phyloP scores from a whole-genome alignment of 2,888 invertebrate species.

The Adelognathus sp. region DNA sequence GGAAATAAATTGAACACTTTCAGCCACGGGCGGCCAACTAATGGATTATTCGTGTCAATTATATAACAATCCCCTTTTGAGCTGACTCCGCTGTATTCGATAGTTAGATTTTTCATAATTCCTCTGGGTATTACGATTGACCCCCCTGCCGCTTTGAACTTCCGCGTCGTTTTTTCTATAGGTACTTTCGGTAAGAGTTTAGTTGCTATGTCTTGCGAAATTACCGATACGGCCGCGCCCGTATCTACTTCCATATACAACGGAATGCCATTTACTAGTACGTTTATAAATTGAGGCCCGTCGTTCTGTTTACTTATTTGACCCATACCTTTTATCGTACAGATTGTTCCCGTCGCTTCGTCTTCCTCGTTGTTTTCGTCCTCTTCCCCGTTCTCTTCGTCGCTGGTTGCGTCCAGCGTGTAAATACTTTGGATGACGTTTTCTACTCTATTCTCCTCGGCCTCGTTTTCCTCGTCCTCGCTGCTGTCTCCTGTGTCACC shows the following conservation, averaged over 20 bases:
- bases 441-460: neutral
- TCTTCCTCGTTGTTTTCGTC: too few relatives aligned
- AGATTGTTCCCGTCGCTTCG: too few relatives aligned
- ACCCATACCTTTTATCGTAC: neutral
- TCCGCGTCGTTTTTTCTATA: neutral
- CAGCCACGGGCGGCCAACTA: too few relatives aligned
- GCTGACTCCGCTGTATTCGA: too few relatives aligned
- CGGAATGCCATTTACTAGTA: neutral
- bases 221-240: neutral
- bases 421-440: neutral
- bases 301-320: neutral
- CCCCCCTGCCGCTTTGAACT: neutral
- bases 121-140: too few relatives aligned
- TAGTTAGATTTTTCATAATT: too few relatives aligned
- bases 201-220: neutral
- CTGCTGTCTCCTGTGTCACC: neutral
- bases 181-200: neutral
- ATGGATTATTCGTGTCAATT: too few relatives aligned
- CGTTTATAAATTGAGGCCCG: neutral
- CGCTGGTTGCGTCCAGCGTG: neutral
- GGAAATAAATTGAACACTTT: too few relatives aligned
- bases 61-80: too few relatives aligned
- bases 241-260: slow-evolving; percentile 3
- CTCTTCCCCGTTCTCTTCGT: too few relatives aligned
- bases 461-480: neutral